Base-by-base conservation (phyloP, 2,113 vertebrate genomes). In the Centrocercus urophasianus region DNA sequence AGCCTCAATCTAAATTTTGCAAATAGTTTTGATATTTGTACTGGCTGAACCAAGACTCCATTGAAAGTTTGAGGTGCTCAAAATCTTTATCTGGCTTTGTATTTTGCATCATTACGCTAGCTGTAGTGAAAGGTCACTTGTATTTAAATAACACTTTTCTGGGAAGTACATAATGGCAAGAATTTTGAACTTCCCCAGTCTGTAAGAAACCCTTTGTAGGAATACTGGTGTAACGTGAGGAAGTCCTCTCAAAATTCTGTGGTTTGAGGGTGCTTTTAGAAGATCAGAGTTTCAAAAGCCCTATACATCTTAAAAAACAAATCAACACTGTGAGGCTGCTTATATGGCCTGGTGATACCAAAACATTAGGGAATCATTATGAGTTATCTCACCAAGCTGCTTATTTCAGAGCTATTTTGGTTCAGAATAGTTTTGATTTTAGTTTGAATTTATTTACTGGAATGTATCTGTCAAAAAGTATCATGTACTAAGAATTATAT, bases 1-100 rank as follows among this genome's bases (percentile, higher is more conserved):
- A 71, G 74, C 86, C 24, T 91, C 84, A 47, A 60, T 89, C 72
- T 93, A 72, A 89, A 91, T 94, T 93, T 94, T 92, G 56, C 74
- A 93, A 86, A 95, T 87, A 90, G 20, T n/a, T 24, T 73, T 96
- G 90, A 90, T 57, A 87, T 95, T 95, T 94, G 20, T 90, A 66
- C 56, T 66, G 57, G 24, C 56, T 95, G 84, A 92, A 86, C 43
- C 60, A 90, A 75, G 75, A 77, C 42, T 87, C 45, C 22, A 48
- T 18, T 84, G 59, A 70, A 92, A 76, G 59, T 83, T 93, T 0
- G 2, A 91, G 54, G 60, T 38, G 32, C 77, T 96, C 59, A 78
- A 72, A 77, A 69, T 77, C 38, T 78, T 57, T 13, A 77, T 65
- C 34, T 7, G 14, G 21, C 7, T 80, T 92, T 82, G 45, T 82